Evolutionary conservation across 2,888 invertebrate species (phyloP).

Genomic region (Calameuta filiformis): DNA sequence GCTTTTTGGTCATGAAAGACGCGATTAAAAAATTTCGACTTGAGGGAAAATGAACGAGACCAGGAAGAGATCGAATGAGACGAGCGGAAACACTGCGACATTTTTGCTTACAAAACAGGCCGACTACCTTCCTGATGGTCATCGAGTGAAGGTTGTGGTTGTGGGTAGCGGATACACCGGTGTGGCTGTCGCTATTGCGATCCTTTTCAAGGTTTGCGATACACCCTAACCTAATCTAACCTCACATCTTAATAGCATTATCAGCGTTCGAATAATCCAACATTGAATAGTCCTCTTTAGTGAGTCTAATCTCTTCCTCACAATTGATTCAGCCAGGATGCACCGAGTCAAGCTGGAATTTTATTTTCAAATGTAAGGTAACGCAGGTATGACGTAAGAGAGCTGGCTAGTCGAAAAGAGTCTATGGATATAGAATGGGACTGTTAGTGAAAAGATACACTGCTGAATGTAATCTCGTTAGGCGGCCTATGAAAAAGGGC

Average conservation of each 20-base stretch:
- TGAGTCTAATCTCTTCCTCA: neutral
- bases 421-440: constrained; percentile 8
- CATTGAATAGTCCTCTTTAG: constrained; percentile 16
- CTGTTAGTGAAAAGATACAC: constrained; percentile 11
- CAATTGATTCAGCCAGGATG: neutral
- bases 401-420: neutral
- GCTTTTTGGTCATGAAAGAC: neutral
- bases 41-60: constrained; percentile 30
- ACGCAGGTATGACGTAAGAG: neutral
- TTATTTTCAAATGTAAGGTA: neutral
- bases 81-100: constrained; percentile 41
- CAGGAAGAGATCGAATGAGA: constrained; percentile 28
- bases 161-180: constrained; percentile 52
- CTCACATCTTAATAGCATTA: neutral
- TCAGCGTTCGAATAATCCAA: neutral
- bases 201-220: constrained; percentile 51
- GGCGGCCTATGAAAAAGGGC: constrained; percentile 43
- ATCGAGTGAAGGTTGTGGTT: constrained; percentile 54
- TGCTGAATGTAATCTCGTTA: constrained; percentile 47
- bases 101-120: constrained; percentile 50
- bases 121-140: constrained; percentile 41
- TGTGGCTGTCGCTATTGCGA: constrained; percentile 49
- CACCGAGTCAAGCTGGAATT: neutral
- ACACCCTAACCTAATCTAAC: neutral
- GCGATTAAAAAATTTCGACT: neutral